Base-by-base conservation (phyloP, 2,797 vertebrate genomes). In the Anisognathus igniventris region DNA sequence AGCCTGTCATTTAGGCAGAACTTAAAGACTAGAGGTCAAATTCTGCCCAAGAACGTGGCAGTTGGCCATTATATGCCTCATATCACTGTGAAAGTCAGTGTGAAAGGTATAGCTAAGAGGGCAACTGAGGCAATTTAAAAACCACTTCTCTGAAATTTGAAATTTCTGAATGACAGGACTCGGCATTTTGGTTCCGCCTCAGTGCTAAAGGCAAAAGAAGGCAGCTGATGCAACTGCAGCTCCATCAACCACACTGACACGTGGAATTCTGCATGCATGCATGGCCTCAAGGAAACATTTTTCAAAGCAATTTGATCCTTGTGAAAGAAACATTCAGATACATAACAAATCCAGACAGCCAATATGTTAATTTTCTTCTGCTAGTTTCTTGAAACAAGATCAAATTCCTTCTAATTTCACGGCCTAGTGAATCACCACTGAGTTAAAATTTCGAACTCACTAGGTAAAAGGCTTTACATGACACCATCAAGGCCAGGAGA, bases 251-350 rank as follows among this genome's bases (percentile, higher is more conserved):
- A 4, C 50, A 50, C 12, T 14, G 9, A 79, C 42, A 64, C 2
- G 1, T 35, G 51, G 42, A 23, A 45, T 27, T 33, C 30, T 3
- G 19, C 9, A 4, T 3, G 4, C 5, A 4, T 5, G 2, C 7
- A 5, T 0, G 2, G 51, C 39, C 60, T 70, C 64, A 54, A 65
- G 57, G 71, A 82, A 88, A 58, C 0, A 8, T 31, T 71, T 81
- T 57, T n/a, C 42, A 66, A 58, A 79, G 22, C 3, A 85, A 62
- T 50, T 13, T 47, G 9, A 76, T 70, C 42, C 44, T 86, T 42
- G 37, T 50, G 30, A 88, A 47, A 64, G 16, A 85, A 44, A 70
- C 17, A 23, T 33, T 78, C 40, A 56, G 5, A 44, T n/a, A 60
- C 22, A 57, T 40, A 47, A 40, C 20, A 93, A 85, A 91, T 39